Conservation (phyloP, 2,888 invertebrate genomes). For the Xestia xanthographa region DNA sequence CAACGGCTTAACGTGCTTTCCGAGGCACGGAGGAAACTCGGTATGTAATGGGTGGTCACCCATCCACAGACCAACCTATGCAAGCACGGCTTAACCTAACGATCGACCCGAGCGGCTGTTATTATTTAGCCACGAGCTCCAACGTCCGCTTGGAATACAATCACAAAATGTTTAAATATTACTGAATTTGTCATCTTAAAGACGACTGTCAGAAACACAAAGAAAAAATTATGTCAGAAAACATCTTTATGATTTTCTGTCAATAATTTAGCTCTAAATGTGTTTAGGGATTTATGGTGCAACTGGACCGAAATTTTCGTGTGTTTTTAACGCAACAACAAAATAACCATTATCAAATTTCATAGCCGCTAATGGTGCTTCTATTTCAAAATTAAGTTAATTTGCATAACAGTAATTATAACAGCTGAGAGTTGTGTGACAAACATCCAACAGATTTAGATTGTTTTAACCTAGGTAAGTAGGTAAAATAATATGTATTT, state of each 20-base stretch:
- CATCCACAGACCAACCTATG: too few relatives aligned
- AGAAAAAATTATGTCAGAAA: not conserved
- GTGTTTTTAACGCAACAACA: not conserved
- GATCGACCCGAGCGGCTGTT: too few relatives aligned
- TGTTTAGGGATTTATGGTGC: not conserved
- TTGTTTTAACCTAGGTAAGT: not conserved
- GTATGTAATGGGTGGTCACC: too few relatives aligned
- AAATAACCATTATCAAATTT: not conserved
- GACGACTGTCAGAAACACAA: not conserved
- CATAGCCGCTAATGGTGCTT: not conserved
- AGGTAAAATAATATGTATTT: conserved; percentile 38
- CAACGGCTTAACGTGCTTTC: too few relatives aligned
- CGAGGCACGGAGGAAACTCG: too few relatives aligned
- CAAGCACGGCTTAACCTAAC: too few relatives aligned
- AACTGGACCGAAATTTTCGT: not conserved
- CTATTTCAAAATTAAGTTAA: not conserved
- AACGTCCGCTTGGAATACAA: too few relatives aligned
- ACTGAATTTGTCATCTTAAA: not conserved
- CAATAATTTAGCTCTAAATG: not conserved
- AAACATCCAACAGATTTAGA: not conserved
- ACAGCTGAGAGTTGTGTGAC: conserved; percentile 10
- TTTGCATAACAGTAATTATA: conserved; percentile 7
- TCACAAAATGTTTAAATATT: not conserved
- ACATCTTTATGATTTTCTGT: not conserved
- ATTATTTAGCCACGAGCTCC: too few relatives aligned